phyloP scores from a whole-genome alignment of 1,140 invertebrate genomes.

The Lepidostoma basale region DNA sequence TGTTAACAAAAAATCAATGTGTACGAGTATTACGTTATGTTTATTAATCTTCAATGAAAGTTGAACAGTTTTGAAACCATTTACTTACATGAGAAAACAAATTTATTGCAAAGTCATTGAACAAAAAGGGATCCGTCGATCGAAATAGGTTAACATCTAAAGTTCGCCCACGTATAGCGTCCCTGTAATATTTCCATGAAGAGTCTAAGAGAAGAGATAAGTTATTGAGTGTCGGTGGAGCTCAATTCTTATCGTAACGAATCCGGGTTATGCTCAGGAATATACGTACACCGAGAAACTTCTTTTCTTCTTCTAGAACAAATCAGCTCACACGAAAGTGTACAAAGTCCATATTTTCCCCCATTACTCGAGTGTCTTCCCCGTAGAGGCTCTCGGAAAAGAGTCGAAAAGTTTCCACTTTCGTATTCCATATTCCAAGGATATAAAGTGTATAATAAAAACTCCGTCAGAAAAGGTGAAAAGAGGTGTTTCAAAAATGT shows the following conservation, averaged over 20 bases:
- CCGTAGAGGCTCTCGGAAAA: neutral
- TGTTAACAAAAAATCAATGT: too few species aligned
- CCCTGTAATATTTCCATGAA: neutral
- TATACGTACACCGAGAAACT: neutral
- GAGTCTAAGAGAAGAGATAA: neutral
- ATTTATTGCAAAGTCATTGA: too few species aligned
- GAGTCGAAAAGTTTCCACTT: constrained; percentile 14
- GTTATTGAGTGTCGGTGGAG: too few species aligned
- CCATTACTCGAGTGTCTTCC: constrained; percentile 2
- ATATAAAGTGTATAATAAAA: constrained; percentile 10
- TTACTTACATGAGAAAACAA: too few species aligned
- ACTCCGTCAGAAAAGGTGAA: neutral
- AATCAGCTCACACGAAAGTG: constrained; percentile 18
- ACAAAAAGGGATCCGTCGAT: too few species aligned
- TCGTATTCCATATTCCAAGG: constrained; percentile 13
- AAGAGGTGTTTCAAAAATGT: neutral
- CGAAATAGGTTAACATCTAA: neutral
- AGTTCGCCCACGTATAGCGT: neutral
- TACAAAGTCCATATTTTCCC: constrained; percentile 19
- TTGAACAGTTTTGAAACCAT: too few species aligned
- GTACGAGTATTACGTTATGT: too few species aligned
- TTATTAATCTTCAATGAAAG: too few species aligned
- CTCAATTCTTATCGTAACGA: too few species aligned
- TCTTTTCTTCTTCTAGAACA: constrained; percentile 15
- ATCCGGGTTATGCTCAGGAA: too few species aligned